These are phyloP conservation scores for Stichopus chloronotus DNA, from an alignment of 35 echinoderm and acorn worm species.

Conservation along the genomic window DNA sequence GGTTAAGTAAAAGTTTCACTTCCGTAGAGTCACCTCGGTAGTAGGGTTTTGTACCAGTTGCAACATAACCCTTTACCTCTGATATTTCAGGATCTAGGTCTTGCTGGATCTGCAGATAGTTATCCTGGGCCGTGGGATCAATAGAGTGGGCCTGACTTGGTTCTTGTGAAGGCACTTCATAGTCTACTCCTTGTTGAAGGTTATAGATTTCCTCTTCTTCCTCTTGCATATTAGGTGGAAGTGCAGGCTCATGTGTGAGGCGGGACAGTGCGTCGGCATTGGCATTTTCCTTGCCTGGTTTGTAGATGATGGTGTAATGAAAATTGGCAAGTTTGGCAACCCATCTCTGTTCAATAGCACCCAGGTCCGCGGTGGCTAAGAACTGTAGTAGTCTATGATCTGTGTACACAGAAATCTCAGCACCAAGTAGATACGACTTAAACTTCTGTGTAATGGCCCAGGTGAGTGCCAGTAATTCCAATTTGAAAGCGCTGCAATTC, in stretches of 20 bases:
- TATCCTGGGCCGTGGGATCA: neutral
- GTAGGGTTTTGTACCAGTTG: neutral
- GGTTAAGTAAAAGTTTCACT: neutral
- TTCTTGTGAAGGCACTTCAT: neutral
- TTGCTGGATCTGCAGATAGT: neutral
- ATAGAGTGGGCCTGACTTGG: neutral
- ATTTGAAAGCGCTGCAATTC: conserved; percentile 61
- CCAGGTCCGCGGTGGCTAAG: neutral
- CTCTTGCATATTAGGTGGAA: neutral
- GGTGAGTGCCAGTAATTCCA: conserved; percentile 65
- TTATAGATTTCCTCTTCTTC: neutral
- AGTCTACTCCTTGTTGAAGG: neutral
- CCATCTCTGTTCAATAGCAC: conserved; percentile 8
- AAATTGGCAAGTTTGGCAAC: conserved; percentile 5
- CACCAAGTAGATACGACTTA: conserved; percentile 54
- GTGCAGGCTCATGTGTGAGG: neutral
- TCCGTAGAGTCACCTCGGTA: neutral
- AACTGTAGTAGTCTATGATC: neutral
- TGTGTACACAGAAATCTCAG: conserved; percentile 24
- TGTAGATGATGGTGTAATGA: conserved; percentile 1
- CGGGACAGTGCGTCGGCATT: conserved; percentile 22
- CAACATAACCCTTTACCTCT: neutral
- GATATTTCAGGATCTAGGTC: neutral
- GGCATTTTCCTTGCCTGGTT: conserved; percentile 4
- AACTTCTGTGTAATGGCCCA: conserved; percentile 86